A percentile compares a stretch with the other conserved stretches of the same genome.
Conservation (phyloP, 2,113 vertebrate genomes). For the Gavia stellata region DNA sequence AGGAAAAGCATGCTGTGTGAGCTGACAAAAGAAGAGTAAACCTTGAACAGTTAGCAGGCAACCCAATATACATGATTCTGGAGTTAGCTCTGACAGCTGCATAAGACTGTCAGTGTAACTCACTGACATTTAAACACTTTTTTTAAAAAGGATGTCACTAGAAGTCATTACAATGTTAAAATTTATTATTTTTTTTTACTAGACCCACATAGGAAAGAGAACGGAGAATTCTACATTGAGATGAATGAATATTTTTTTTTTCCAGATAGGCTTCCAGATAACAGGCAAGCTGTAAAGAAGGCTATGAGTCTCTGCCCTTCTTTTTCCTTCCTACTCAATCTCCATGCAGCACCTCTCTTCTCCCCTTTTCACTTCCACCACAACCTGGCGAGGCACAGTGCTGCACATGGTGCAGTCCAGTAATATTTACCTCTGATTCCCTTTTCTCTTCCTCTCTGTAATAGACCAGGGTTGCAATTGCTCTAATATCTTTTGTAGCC, state of each 20-base stretch:
- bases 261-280: background rate
- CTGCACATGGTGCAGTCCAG: accelerated
- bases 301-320: background rate
- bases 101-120: background rate
- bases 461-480: background rate
- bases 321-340: background rate
- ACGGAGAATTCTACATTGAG: background rate
- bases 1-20: background rate
- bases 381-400: background rate
- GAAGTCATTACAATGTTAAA: background rate
- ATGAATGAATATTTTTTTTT: background rate
- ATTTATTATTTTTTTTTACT: background rate
- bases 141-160: background rate
- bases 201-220: background rate
- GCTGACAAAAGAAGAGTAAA: background rate
- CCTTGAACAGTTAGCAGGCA: background rate
- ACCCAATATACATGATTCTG: background rate
- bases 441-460: background rate
- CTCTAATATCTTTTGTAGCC: background rate
- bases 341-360: background rate
- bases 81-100: background rate
- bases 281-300: background rate
- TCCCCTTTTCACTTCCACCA: background rate
- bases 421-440: background rate
- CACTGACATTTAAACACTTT: background rate